Conservation (phyloP, 1,140 invertebrate genomes). For the Lanistes nyassanus region DNA sequence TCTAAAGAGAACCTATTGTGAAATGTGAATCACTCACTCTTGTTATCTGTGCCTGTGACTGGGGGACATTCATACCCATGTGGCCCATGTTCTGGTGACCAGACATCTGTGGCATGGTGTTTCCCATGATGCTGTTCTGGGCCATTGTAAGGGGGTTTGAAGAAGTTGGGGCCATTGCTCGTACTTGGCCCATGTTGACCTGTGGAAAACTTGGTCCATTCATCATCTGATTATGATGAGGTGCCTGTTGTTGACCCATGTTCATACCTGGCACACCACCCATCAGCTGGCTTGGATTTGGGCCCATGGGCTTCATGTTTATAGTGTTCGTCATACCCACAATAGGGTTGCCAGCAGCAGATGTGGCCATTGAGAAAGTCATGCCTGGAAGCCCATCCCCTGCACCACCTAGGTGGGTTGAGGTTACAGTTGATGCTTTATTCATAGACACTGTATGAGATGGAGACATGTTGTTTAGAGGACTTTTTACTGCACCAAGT, state of each 20-base stretch:
- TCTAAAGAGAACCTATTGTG: not conserved
- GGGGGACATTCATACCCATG: constrained; percentile 44
- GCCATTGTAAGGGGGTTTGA: constrained; percentile 42
- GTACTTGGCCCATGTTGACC: constrained; percentile 52
- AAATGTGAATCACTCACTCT: constrained; percentile 24
- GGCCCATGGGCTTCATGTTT: constrained; percentile 30
- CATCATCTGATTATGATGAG: constrained; percentile 55
- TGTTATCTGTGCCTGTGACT: constrained; percentile 38
- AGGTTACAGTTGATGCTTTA: constrained; percentile 24
- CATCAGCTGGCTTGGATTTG: constrained; percentile 32
- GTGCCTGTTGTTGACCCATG: constrained; percentile 29
- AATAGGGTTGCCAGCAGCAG: constrained; percentile 22
- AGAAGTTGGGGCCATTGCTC: constrained; percentile 33
- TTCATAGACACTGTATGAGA: constrained; percentile 18
- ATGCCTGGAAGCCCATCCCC: constrained; percentile 25
- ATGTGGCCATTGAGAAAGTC: constrained; percentile 21
- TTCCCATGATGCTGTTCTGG: constrained; percentile 47
- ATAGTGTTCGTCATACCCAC: constrained; percentile 26
- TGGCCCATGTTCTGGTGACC: constrained; percentile 50
- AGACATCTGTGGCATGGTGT: constrained; percentile 39
- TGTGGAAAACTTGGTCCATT: constrained; percentile 62
- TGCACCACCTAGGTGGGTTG: constrained; percentile 24
- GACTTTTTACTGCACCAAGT: constrained; percentile 30
- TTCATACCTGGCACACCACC: constrained; percentile 29
- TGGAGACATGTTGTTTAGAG: constrained; percentile 9